Conservation (phyloP, 2,113 vertebrate genomes). For the Gymnogyps californianus region DNA sequence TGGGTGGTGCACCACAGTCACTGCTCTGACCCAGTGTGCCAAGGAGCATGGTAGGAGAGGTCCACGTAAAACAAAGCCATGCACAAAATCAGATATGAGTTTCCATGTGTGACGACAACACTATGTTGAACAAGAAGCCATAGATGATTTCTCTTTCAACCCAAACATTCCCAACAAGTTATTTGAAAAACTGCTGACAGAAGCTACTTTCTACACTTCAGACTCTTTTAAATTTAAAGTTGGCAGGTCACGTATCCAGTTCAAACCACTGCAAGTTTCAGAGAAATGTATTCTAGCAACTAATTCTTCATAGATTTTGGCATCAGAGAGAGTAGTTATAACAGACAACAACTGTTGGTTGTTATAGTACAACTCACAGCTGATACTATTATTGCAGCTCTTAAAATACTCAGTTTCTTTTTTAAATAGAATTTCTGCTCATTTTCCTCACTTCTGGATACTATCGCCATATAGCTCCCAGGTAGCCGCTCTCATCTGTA, state of each 20-base stretch:
- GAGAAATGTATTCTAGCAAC: background rate
- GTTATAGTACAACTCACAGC: background rate
- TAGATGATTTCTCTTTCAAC: background rate
- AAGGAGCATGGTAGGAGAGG: background rate
- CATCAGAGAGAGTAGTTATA: background rate
- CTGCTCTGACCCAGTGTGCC: background rate
- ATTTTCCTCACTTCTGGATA: background rate
- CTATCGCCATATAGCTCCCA: background rate
- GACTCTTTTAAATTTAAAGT: background rate
- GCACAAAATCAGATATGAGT: background rate
- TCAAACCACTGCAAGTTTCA: background rate
- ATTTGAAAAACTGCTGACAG: background rate
- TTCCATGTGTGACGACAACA: background rate
- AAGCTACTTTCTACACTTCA: background rate
- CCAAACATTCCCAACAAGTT: background rate
- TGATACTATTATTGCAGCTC: background rate
- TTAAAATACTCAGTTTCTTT: background rate
- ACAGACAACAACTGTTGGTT: background rate
- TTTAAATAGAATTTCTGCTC: background rate
- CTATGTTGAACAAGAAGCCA: background rate
- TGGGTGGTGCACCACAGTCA: background rate
- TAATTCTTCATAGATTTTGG: background rate
- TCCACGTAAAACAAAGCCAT: background rate
- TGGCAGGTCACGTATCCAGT: background rate
- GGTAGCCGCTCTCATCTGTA: background rate